These are phyloP conservation scores for Drosophila cyrtoloma DNA, from an alignment of 2,888 invertebrate species.

Conservation along the genomic window DNA sequence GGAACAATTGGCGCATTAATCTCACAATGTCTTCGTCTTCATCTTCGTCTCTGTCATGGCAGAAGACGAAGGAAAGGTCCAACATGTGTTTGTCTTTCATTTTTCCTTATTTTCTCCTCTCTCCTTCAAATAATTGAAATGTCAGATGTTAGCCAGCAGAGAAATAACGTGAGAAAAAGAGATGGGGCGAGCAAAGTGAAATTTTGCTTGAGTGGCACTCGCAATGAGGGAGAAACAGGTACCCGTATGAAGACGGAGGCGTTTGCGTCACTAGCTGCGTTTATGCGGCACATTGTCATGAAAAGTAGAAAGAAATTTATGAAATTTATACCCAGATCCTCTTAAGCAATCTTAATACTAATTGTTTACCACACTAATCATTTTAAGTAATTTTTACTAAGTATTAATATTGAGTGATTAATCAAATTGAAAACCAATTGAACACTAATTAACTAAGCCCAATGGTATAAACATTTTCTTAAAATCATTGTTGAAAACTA, in stretches of 20 bases:
- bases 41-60: conserved; percentile 28
- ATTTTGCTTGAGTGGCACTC: conserved; percentile 52
- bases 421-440: not conserved
- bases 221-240: conserved; percentile 75
- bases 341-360: not conserved
- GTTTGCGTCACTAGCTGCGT: conserved; percentile 32
- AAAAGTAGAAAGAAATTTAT: not conserved
- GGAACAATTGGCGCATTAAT: conserved; percentile 84
- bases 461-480: not conserved
- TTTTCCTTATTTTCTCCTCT: conserved; percentile 4
- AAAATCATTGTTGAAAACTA: not conserved
- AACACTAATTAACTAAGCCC: too few species aligned
- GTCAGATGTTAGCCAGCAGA: conserved; percentile 53
- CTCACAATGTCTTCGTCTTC: conserved; percentile 54
- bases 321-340: not conserved
- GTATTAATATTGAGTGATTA: not conserved
- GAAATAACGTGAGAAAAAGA: conserved; percentile 10
- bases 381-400: not conserved
- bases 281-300: conserved; percentile 42
- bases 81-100: conserved; percentile 63
- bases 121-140: conserved; percentile 72
- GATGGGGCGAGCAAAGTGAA: conserved; percentile 18
- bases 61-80: conserved; percentile 26
- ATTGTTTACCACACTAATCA: not conserved
- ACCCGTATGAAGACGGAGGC: conserved; percentile 36